Base-by-base conservation (phyloP, 2,113 vertebrate species). In the Psittacus erithacus region DNA sequence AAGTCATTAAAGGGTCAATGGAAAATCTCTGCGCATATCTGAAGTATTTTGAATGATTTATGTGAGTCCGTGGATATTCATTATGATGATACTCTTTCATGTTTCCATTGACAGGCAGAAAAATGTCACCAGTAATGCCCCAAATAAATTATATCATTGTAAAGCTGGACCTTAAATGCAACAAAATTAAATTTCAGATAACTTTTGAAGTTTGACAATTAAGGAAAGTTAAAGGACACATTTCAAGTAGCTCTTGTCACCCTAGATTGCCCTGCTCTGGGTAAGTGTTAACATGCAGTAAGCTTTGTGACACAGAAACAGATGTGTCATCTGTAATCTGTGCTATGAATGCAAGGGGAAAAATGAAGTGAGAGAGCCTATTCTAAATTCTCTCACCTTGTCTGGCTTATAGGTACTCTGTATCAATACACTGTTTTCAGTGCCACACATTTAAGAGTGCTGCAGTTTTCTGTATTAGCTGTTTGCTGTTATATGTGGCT, bases 1-100 rank as follows among this genome's bases (percentile, higher is more conserved):
- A 96, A 95, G 93, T 96, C 95, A 76, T 96, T 90, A 88, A 88
- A 96, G 92, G 96, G 95, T 97, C 95, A 96, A 88, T 92, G 92
- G 88, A 82, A 92, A 94, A 71, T 62, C 80, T 90, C 73, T 44
- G 38, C 84, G 60, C 73, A 62, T 84, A 93, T 81, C 68, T 84
- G 64, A 86, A 92, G 82, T 82, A 23, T 88, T 86, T 44, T 71
- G 92, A 84, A 62, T 93, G 95, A 97, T 96, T 92, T 96, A 94
- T 95, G 28, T 52, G 65, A 75, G 88, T 53, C 57, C 46, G 27
- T 88, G 88, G 80, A 44, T 95, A 84, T 94, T 95, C 90, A 88
- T 93, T 88, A 88, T 57, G n/a, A 90, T 78, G 73, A 94, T 94
- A 83, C 86, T 92, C 55, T 68, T 94, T 92, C 47, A 62, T 53